phyloP scores from a whole-genome alignment of 2,113 vertebrate species.

The Menidia beryllina region DNA sequence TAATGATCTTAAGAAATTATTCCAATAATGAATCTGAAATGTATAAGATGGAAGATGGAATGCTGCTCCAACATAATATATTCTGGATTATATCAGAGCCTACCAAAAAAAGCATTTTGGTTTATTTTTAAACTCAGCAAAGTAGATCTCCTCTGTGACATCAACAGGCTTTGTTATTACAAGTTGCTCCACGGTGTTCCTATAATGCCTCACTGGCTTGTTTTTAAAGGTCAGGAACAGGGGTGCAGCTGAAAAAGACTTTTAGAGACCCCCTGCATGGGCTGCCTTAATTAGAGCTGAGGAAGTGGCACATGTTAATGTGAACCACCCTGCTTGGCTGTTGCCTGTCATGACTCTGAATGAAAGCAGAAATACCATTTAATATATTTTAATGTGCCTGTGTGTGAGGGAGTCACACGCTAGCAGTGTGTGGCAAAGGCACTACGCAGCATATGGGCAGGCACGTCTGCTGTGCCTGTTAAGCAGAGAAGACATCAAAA shows the following conservation, averaged over 20 bases:
- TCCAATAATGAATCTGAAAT: too few species aligned
- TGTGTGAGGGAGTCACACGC: constrained; percentile 59
- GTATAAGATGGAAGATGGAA: too few species aligned
- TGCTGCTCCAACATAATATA: too few species aligned
- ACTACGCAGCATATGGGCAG: constrained; percentile 61
- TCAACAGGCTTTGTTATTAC: constrained; percentile 8
- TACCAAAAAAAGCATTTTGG: too few species aligned
- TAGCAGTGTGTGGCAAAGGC: constrained; percentile 63
- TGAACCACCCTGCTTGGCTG: constrained; percentile 59
- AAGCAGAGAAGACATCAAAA: constrained; percentile 73
- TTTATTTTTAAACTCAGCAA: constrained; percentile 5
- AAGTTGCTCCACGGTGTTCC: constrained; percentile 15
- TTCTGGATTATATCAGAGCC: too few species aligned
- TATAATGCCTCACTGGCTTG: background rate
- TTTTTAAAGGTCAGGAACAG: constrained; percentile 58
- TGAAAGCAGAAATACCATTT: constrained; percentile 73
- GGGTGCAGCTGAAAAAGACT: constrained; percentile 49
- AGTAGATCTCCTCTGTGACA: constrained; percentile 29
- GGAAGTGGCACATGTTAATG: constrained; percentile 71
- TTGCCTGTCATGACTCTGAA: constrained; percentile 74
- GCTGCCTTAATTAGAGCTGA: constrained; percentile 67
- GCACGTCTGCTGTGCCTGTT: constrained; percentile 61
- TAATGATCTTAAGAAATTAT: background rate
- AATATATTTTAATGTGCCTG: constrained; percentile 74
- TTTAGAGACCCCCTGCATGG: constrained; percentile 61